A percentile compares a stretch with the other conserved stretches of the same genome.
Conservation (phyloP, 2,113 vertebrate species). For the Verasper variegatus region DNA sequence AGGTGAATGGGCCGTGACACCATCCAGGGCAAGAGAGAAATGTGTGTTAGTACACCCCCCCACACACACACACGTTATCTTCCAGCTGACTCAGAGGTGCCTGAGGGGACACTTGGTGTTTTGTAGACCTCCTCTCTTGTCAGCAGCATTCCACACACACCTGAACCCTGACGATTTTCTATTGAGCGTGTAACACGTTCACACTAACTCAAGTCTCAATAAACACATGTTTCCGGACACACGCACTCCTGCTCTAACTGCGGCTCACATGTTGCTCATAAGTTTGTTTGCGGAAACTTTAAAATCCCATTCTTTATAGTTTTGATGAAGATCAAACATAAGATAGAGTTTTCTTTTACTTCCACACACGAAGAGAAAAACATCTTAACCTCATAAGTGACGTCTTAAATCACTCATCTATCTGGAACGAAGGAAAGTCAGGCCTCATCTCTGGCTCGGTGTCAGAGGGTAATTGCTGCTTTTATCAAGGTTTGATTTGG, state of each 20-base stretch:
- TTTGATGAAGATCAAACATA: no score
- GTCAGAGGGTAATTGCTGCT: conserved; percentile 16
- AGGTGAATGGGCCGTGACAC: conserved; percentile 46
- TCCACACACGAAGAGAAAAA: no score
- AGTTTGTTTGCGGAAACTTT: not conserved
- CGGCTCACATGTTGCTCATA: not conserved
- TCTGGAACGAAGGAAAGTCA: conserved; percentile 6
- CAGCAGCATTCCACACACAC: conserved; percentile 70
- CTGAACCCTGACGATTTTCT: conserved; percentile 53
- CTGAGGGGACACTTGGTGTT: conserved; percentile 50
- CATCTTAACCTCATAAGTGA: no score
- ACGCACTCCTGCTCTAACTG: not conserved
- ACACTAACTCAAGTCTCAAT: not conserved
- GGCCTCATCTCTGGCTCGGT: not conserved
- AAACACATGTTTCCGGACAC: not conserved
- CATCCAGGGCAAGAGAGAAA: not conserved
- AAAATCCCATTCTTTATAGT: not conserved
- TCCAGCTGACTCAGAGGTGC: conserved; percentile 68
- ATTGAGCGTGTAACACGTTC: not conserved
- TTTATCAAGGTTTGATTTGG: conserved; percentile 25
- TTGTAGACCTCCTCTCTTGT: conserved; percentile 38
- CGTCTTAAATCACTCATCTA: not conserved
- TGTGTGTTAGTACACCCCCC: not conserved
- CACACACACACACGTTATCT: conserved; percentile 11
- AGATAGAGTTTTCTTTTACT: no score